These are phyloP conservation scores for Caenorhabditis auriculariae DNA, from an alignment of 2,888 invertebrate genomes.

Conservation along the genomic window DNA sequence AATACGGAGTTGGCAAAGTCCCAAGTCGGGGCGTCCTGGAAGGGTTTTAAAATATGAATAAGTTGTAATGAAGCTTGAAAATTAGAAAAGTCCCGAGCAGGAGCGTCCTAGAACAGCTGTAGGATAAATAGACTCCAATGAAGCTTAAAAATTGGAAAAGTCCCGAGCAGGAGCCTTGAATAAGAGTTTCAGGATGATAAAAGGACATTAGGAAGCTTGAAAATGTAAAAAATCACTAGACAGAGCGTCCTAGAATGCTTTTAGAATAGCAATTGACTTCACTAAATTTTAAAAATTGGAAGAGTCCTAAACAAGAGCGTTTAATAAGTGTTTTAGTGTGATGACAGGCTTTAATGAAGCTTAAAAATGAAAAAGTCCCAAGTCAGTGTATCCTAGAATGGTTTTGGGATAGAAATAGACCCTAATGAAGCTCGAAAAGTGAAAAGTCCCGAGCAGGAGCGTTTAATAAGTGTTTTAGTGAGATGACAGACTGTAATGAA, in stretches of 20 bases:
- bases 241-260: constrained; percentile 35
- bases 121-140: neutral
- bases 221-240: constrained; percentile 40
- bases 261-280: neutral
- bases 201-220: neutral
- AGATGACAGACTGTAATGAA: too few species aligned
- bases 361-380: too few species aligned
- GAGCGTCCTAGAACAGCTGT: constrained; percentile 1
- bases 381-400: too few species aligned
- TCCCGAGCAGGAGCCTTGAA: constrained; percentile 26
- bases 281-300: constrained; percentile 15
- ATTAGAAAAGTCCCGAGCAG: constrained; percentile 36
- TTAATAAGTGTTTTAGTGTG: too few species aligned
- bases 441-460: too few species aligned
- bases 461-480: too few species aligned
- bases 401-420: too few species aligned
- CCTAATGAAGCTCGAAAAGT: too few species aligned
- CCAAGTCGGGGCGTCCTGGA: constrained; percentile 47
- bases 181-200: neutral
- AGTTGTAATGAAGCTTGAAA: constrained; percentile 2
- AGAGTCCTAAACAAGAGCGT: constrained; percentile 33
- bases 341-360: too few species aligned
- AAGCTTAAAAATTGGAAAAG: constrained; percentile 24
- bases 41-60: neutral
- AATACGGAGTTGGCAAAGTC: constrained; percentile 47